Evolutionary conservation across 2,797 vertebrate genomes (phyloP).

Genomic region (Craterocephalus amniculus): DNA sequence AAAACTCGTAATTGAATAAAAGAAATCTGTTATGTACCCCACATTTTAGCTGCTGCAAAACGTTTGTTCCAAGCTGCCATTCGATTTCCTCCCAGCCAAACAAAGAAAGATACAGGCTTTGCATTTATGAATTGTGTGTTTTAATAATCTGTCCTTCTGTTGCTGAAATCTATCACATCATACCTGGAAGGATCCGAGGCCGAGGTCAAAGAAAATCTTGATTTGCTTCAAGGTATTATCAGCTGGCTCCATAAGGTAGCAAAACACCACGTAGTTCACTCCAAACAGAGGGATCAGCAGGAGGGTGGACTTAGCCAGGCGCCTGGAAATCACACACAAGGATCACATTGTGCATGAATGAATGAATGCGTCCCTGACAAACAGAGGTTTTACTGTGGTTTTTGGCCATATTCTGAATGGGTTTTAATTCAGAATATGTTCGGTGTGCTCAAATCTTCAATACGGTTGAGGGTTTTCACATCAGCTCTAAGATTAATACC

Average conservation of each 20-base stretch:
- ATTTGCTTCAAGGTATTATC: conserved; percentile 75
- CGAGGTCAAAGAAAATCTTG: conserved; percentile 92
- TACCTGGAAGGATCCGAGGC: conserved; percentile 94
- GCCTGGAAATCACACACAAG: conserved; percentile 73
- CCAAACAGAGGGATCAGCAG: conserved; percentile 94
- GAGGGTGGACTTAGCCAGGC: conserved; percentile 93
- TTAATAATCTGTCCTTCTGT: background rate
- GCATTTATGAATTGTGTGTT: background rate
- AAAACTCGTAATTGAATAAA: too few species aligned
- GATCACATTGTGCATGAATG: background rate
- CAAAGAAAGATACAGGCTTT: background rate
- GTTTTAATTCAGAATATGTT: background rate
- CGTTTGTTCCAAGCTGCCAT: background rate
- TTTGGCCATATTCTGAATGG: too few species aligned
- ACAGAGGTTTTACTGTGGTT: too few species aligned
- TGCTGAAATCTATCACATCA: background rate
- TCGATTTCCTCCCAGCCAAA: background rate
- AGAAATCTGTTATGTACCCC: too few species aligned
- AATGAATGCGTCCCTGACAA: too few species aligned
- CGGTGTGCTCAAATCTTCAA: too few species aligned
- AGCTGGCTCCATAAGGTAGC: conserved; percentile 79
- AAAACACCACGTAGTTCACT: conserved; percentile 91
- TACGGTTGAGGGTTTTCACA: too few species aligned
- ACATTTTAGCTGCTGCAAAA: too few species aligned
- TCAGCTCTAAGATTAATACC: too few species aligned